Conservation (phyloP, 2,797 vertebrate genomes). For the Acropternis orthonyx region DNA sequence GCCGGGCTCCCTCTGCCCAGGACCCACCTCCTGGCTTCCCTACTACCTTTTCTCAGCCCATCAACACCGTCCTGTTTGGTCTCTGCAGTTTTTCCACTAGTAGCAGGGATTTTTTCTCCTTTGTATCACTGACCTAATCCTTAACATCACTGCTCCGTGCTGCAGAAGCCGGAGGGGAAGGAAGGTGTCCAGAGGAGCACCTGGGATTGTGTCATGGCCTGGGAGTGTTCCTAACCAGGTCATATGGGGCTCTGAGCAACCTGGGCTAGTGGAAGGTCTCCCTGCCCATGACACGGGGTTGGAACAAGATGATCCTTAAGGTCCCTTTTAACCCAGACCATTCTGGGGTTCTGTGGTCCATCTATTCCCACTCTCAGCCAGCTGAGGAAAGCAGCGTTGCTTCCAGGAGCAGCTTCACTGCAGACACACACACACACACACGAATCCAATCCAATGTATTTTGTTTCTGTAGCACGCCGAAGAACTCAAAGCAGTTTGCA, state of each 20-base stretch:
- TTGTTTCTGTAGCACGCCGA: neutral
- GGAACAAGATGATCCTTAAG: rapidly evolving
- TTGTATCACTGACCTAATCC: rapidly evolving
- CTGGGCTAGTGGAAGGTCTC: neutral
- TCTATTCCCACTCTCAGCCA: neutral
- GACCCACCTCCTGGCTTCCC: neutral
- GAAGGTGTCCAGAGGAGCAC: neutral
- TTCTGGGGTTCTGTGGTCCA: no score
- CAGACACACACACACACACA: no score
- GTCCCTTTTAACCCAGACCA: neutral
- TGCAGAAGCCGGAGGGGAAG: neutral
- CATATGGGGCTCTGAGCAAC: neutral
- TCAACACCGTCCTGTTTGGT: rapidly evolving
- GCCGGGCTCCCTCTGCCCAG: rapidly evolving
- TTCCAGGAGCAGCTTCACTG: neutral
- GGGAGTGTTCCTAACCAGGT: rapidly evolving
- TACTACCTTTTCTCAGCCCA: neutral
- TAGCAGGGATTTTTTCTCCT: rapidly evolving
- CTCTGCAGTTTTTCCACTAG: neutral
- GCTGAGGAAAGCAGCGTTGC: neutral
- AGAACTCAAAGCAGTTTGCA: neutral
- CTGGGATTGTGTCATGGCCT: rapidly evolving
- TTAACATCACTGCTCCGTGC: rapidly evolving
- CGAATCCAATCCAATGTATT: neutral
- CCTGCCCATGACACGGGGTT: neutral